Percentiles rank a stretch among this genome's conserved stretches.
Evolutionary conservation across 2,797 vertebrate species (phyloP).

Genomic region (Falco rusticolus): DNA sequence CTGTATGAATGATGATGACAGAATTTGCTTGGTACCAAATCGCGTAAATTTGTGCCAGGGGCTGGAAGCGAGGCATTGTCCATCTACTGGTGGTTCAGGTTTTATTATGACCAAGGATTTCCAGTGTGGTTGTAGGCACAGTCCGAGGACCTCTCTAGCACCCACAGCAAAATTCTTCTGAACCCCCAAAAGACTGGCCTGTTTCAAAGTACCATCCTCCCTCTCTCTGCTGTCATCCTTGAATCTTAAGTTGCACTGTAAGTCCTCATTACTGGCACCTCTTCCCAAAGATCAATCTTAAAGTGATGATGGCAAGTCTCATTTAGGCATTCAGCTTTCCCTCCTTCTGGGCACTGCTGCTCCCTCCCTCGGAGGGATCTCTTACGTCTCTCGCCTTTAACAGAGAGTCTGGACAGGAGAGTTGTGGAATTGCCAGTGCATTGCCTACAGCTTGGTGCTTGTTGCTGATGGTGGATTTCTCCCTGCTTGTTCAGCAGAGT

Average conservation of each 20-base stretch:
- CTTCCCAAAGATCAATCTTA: neutral
- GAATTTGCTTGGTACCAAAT: neutral
- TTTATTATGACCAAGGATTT: neutral
- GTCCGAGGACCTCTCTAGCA: neutral
- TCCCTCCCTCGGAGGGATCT: neutral
- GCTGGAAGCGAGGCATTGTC: rapidly evolving
- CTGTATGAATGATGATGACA: neutral
- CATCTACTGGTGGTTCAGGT: neutral
- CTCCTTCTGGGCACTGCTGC: neutral
- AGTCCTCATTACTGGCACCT: neutral
- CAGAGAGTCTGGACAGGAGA: neutral
- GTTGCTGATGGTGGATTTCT: neutral
- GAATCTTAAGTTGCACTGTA: neutral
- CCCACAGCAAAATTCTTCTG: neutral
- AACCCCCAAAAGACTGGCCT: neutral
- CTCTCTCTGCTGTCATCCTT: neutral
- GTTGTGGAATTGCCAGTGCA: neutral
- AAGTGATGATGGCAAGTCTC: neutral
- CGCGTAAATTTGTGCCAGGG: neutral
- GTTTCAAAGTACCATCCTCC: neutral
- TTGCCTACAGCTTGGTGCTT: neutral
- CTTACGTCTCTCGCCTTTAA: neutral
- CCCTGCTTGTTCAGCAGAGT: neutral
- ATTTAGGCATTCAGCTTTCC: neutral
- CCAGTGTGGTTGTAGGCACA: neutral